Conservation (phyloP, 2,797 vertebrate genomes). For the Phalanger gymnotis region DNA sequence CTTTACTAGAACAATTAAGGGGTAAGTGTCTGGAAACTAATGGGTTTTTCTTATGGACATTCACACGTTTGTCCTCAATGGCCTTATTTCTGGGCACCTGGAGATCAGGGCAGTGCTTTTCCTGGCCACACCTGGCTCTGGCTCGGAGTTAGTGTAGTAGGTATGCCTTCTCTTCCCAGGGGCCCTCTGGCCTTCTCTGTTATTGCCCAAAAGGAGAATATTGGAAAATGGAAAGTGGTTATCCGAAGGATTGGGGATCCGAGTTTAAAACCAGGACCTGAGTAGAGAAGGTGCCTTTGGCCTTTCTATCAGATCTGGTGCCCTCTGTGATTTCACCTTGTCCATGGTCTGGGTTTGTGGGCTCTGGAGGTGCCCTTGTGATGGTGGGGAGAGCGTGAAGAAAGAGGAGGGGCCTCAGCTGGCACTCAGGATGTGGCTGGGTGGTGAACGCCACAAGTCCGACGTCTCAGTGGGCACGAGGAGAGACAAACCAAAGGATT, state of each 20-base stretch:
- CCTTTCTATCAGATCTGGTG: background rate
- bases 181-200: slow-evolving; percentile 12
- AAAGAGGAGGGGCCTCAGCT: background rate
- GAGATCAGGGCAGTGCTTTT: slow-evolving; percentile 5
- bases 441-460: no score
- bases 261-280: slow-evolving; percentile 14
- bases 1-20: slow-evolving; percentile 93
- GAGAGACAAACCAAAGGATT: slow-evolving; percentile 1
- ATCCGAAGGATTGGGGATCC: background rate
- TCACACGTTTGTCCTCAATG: background rate
- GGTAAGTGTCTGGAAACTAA: slow-evolving; percentile 85
- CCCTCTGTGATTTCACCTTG: slow-evolving; percentile 15
- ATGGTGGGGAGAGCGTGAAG: background rate
- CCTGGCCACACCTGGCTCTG: background rate
- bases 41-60: background rate
- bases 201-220: slow-evolving; percentile 34
- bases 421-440: background rate
- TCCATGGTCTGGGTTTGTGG: background rate
- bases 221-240: background rate
- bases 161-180: background rate
- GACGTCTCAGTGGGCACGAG: fast-evolving
- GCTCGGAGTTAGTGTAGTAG: fast-evolving
- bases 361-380: background rate
- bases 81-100: background rate
- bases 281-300: background rate